Conservation (phyloP, 2,797 vertebrate genomes). For the Microctenopoma steveboyesi region DNA sequence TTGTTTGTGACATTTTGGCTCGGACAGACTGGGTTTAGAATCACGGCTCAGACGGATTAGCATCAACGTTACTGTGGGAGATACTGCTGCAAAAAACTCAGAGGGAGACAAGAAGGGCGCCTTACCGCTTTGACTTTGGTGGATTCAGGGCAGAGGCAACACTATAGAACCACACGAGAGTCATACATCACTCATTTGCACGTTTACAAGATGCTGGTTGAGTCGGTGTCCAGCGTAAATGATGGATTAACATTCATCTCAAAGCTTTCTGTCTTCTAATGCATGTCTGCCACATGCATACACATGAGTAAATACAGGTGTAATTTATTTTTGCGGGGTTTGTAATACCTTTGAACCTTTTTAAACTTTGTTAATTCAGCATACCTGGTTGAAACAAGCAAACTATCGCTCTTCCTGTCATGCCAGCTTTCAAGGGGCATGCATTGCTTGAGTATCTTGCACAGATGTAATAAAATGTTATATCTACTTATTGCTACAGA, state of each 20-base stretch:
- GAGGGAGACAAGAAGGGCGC: conserved; percentile 46
- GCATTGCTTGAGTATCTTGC: conserved; percentile 8
- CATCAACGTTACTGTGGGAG: conserved; percentile 32
- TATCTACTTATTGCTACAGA: background rate
- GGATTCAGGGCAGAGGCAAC: conserved; percentile 56
- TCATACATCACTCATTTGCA: conserved; percentile 20
- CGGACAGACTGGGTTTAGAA: conserved; percentile 2
- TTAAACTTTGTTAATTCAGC: background rate
- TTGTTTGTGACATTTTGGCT: conserved; percentile 42
- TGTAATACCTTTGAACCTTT: background rate
- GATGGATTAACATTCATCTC: conserved; percentile 3
- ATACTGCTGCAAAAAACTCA: conserved; percentile 16
- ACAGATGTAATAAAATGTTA: background rate
- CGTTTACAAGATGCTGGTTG: conserved; percentile 10
- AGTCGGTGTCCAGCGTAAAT: background rate
- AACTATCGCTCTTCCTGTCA: conserved; percentile 38
- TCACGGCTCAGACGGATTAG: conserved; percentile 32
- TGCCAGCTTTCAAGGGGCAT: conserved; percentile 14
- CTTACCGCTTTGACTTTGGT: conserved; percentile 55
- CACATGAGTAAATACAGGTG: background rate
- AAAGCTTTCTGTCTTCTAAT: background rate
- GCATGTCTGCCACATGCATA: background rate
- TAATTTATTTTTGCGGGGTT: background rate
- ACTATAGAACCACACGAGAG: conserved; percentile 13
- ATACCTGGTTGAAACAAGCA: conserved; percentile 21